phyloP scores from a whole-genome alignment of 2,797 vertebrate genomes.

The Coccyzus lansbergi region DNA sequence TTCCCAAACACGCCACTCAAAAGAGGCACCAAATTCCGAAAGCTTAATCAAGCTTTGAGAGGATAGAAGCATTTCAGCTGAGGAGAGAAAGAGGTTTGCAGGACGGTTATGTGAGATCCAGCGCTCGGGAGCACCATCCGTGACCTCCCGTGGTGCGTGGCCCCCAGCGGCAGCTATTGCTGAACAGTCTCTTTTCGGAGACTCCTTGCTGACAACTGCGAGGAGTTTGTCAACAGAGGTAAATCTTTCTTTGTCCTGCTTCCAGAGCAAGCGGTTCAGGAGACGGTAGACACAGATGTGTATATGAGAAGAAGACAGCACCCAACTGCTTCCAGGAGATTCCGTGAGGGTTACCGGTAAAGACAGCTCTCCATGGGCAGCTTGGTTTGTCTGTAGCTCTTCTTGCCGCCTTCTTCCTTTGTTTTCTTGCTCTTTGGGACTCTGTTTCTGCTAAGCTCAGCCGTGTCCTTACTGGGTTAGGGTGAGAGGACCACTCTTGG shows the following conservation, averaged over 20 bases:
- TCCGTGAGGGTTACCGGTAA: background rate
- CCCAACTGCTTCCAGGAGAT: conserved; percentile 1
- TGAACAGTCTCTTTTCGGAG: background rate
- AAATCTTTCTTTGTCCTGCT: background rate
- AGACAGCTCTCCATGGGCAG: background rate
- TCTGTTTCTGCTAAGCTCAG: background rate
- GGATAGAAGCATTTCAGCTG: background rate
- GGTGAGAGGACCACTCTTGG: background rate
- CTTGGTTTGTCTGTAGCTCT: background rate
- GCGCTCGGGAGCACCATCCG: background rate
- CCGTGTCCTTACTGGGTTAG: fast-evolving
- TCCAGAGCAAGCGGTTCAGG: conserved; percentile 64
- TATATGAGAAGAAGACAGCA: conserved; percentile 13
- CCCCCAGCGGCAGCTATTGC: background rate
- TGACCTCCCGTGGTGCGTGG: background rate
- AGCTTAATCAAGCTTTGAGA: background rate
- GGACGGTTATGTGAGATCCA: background rate
- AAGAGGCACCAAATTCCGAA: background rate
- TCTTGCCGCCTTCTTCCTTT: background rate
- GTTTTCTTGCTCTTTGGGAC: background rate
- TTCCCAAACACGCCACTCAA: background rate
- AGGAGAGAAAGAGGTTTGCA: background rate
- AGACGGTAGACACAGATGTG: conserved; percentile 30
- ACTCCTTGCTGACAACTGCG: background rate
- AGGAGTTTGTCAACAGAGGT: background rate